Evolutionary conservation across 2,113 vertebrate genomes (phyloP), one percentile per base, ranked within the genome.

Genomic region (Vidua macroura): DNA sequence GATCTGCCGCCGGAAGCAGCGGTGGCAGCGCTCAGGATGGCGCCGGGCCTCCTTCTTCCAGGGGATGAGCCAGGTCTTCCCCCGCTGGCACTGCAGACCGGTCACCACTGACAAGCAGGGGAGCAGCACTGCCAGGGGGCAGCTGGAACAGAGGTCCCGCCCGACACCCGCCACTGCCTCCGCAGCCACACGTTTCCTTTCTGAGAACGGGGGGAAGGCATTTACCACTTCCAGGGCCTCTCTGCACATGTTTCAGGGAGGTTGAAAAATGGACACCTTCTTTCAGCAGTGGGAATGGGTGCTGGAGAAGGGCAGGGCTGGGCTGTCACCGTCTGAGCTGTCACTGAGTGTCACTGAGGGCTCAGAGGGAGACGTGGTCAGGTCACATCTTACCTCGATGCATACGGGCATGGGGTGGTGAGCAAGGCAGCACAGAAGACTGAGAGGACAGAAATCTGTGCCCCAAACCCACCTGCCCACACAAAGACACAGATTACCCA

Each of bases 21-120:
- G 3, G 53, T 82, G 86, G 92, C 86, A 86, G 86, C 0, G 11
- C 79, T 86, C 80, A 56, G 94, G 69, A 83, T 43, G 83, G 51
- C 2, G 43, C 62, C 3, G 1, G 48, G 13, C 44, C 83, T 84
- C 33, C 60, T 90, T 64, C 88, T 92, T 68, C 86, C 92, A 64
- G 77, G 35, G 68, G 44, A 22, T 5, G 11, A 48, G 80, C 35
- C 66, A 68, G 69, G 31, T 58, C 69, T 51, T 21, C 49, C 56
- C 80, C 88, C 1, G 1, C 53, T 27, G 76, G 76, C 63, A 75
- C 62, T 21, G 1, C 3, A 0, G 39, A 15, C 2, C 0, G 0
- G 25, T 11, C 62, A 68, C 21, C 31, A 1, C 25, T 2, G 37
- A 16, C 67, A 10, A 31, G 4, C 5, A 2, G 44, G 60, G 49